A percentile compares a stretch with the other conserved stretches of the same genome.
These are phyloP conservation scores for Chiroxiphia lanceolata DNA, from an alignment of 2,797 vertebrate species.

Conservation along the genomic window DNA sequence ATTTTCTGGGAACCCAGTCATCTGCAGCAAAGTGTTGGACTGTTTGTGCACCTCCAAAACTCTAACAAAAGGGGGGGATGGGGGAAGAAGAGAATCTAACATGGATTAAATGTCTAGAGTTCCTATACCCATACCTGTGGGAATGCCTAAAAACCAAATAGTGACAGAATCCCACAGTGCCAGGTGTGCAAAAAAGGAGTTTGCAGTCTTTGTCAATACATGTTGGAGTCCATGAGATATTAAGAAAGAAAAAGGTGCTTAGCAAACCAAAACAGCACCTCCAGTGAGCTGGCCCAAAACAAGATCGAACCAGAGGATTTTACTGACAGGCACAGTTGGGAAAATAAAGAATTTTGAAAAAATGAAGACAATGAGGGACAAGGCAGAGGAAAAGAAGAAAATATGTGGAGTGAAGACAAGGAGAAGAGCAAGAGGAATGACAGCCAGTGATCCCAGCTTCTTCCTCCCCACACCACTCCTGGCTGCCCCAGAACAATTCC, in stretches of 20 bases:
- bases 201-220: neutral
- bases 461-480: accelerated
- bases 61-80: neutral
- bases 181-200: neutral
- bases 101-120: neutral
- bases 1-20: neutral
- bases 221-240: neutral
- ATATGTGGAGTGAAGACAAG: neutral
- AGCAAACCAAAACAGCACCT: neutral
- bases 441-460: neutral
- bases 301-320: accelerated
- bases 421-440: neutral
- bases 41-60: neutral
- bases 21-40: neutral
- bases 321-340: neutral
- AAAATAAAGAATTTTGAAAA: neutral
- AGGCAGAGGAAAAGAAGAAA: neutral
- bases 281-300: neutral
- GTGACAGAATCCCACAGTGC: neutral
- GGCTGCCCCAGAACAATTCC: neutral
- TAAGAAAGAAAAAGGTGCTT: neutral
- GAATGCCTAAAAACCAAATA: neutral
- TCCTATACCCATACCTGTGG: neutral
- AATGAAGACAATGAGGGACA: neutral
- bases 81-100: neutral